Base-by-base conservation (phyloP, 2,797 vertebrate genomes). In the Acipenser oxyrinchus region DNA sequence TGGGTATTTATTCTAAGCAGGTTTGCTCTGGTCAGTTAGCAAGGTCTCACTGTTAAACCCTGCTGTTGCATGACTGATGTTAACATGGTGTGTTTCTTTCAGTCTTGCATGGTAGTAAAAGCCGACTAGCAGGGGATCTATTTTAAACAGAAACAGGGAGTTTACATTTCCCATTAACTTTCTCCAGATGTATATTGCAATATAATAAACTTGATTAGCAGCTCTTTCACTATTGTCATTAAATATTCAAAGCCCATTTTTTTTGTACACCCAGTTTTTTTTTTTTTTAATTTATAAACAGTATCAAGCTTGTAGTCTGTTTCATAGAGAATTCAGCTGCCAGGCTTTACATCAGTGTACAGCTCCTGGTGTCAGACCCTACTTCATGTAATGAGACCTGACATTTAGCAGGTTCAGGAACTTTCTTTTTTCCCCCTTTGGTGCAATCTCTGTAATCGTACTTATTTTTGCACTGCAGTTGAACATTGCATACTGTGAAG, bases 1-100 rank as follows among this genome's bases (percentile, higher is more conserved):
- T 37, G 23, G 51, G 37, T 53, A 65, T 51, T 69, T 65, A 48
- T 51, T 48, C 51, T 63, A 70, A 63, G 60, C 51, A 37, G 60
- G 62, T 70, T 70, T 58, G 60, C 58, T 63, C 64, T 62, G 60
- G 51, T 70, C 60, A 66, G 66, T 70, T 70, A 48, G 48, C 60
- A 57, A 64, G 23, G 51, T 62, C 69, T 50, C 49, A 8, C 15
- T 51, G 11, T 48, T 62, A 66, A 55, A 57, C 58, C 64, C 64
- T 66, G 51, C 64, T 10, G 59, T 12, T 15, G 50, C 48, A 57
- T 48, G 61, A 50, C 12, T 13, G 8, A 57, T 18, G 51, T 51
- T 10, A 4, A 11, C n/a, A 49, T 10, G 48, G 51, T 6, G 48
- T 6, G 13, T 10, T 58, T 67, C 64, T 55, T 76, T 80, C 75